phyloP scores from a whole-genome alignment of 2,113 vertebrate species.

The Oryzias woworae region DNA sequence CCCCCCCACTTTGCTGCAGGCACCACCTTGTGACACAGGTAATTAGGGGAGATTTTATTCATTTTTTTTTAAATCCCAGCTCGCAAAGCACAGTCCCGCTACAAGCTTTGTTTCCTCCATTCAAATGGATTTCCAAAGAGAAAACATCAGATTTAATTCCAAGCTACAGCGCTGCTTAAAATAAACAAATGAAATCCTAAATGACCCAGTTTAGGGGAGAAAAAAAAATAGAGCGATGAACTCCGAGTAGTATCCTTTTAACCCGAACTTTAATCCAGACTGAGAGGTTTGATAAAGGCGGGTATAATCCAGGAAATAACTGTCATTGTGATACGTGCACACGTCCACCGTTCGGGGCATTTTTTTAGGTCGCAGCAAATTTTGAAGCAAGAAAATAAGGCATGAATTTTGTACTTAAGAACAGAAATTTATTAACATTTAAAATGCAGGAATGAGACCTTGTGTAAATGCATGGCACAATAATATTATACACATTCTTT shows the following conservation, averaged over 20 bases:
- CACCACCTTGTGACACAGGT: neutral
- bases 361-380: neutral
- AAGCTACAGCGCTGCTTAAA: neutral
- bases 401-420: constrained; percentile 65
- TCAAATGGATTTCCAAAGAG: constrained; percentile 3
- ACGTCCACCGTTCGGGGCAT: constrained; percentile 3
- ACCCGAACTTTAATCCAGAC: constrained; percentile 30
- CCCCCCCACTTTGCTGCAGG: neutral
- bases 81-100: neutral
- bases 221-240: too few species aligned
- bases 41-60: constrained; percentile 37
- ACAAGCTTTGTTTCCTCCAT: neutral
- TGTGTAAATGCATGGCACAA: constrained; percentile 81
- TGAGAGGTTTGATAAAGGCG: neutral
- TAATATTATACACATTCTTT: constrained; percentile 77
- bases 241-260: neutral
- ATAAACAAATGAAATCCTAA: neutral
- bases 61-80: constrained; percentile 15
- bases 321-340: constrained; percentile 14
- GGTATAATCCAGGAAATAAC: constrained; percentile 8
- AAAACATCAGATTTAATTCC: constrained; percentile 5
- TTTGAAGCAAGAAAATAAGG: neutral
- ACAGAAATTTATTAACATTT: constrained; percentile 80
- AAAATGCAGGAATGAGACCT: constrained; percentile 75
- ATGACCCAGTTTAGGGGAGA: neutral